Base-by-base conservation (phyloP, 2,888 invertebrate genomes). In the Liposcelis brunnea region DNA sequence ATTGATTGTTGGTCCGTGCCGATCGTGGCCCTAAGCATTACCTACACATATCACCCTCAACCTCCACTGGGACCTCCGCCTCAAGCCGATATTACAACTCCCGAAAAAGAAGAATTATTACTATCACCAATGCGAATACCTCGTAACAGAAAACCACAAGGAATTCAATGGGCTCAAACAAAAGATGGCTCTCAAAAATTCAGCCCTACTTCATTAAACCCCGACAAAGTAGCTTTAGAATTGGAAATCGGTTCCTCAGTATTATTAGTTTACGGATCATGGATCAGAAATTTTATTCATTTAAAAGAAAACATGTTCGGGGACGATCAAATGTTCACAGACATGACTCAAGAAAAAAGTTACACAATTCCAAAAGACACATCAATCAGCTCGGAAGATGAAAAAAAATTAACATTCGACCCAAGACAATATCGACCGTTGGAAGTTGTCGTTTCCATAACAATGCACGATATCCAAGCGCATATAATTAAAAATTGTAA, bases 241-340 rank as follows among this genome's bases (percentile, higher is more conserved):
- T 67, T 95, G 18, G 93, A 95, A 67, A 86, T 97, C 31, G 93
- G 93, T 0, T 90, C 94, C 0, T 94, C 94, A 0, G 82, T 90
- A 26, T 65, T 97, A 5, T 74, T 87, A 54, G 72, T 94, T 1
- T 95, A 93, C 58, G 97, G 97, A 2, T 82, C 93, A 14, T 77
- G 95, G 6, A 71, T 98, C 31, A 77, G 84, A 46, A 83, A 86
- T 59, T 84, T 94, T 55, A 76, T 93, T 58, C 82, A 87, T 64
- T 71, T 93, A 35, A 80, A 93, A 71, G 95, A 98, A 66, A 97
- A 97, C 59, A 89, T 97, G 52, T 91, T 98, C 61, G 97, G 97
- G 0, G 93, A 91, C 63, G 87, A 93, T 67, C 94, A 97, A 64
- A 74, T 72, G 18, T 93, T 93, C 58, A 86, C 86, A 1, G 93